These are phyloP conservation scores for Jaculus jaculus DNA, from an alignment of 2,113 vertebrate genomes.

Conservation along the genomic window DNA sequence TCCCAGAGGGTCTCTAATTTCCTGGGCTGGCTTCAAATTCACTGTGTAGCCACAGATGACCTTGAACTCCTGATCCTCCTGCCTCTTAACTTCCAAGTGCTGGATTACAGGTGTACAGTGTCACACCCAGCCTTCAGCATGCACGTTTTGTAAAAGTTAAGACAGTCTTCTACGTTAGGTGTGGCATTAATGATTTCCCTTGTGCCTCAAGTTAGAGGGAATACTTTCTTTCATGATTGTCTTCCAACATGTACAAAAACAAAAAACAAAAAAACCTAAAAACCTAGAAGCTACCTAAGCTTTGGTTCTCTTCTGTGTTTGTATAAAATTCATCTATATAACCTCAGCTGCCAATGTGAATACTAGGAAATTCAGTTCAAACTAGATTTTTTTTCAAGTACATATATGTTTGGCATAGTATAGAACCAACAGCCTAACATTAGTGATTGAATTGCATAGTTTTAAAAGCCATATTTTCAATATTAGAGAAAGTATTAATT, in stretches of 20 bases:
- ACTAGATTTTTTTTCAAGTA: neutral
- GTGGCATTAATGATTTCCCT: neutral
- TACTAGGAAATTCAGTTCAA: neutral
- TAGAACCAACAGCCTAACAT: neutral
- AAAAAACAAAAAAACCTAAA: too few relatives aligned
- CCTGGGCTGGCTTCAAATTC: too few relatives aligned
- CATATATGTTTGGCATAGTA: neutral
- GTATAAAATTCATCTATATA: neutral
- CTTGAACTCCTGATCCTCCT: too few relatives aligned
- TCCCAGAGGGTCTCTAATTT: too few relatives aligned
- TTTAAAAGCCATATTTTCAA: conserved; percentile 41
- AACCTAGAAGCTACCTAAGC: neutral
- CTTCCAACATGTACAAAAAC: neutral
- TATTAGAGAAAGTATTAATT: conserved; percentile 7
- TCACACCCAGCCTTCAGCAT: too few relatives aligned
- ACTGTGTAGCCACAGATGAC: too few relatives aligned
- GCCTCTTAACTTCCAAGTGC: too few relatives aligned
- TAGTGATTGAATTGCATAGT: conserved; percentile 7
- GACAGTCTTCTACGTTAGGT: neutral
- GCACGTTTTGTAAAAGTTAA: neutral
- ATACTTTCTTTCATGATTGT: neutral
- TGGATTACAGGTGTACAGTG: too few relatives aligned
- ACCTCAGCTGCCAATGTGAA: neutral
- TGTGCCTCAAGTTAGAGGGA: neutral
- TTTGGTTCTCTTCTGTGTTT: neutral